Conservation (phyloP, 2,888 invertebrate species). For the Molanna angustata region DNA sequence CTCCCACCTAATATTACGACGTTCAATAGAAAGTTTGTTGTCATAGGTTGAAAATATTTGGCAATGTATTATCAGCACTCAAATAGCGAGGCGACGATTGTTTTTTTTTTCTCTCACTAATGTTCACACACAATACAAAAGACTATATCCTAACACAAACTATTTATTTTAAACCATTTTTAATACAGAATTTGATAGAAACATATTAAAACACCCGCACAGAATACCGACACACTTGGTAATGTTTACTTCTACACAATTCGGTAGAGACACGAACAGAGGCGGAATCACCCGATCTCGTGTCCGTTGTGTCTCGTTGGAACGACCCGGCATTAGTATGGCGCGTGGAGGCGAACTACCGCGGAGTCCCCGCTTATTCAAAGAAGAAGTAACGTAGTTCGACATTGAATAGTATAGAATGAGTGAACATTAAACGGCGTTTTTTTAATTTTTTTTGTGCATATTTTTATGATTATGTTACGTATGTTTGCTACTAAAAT, state of each 20-base stretch:
- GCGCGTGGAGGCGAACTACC: conserved; percentile 31
- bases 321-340: conserved; percentile 29
- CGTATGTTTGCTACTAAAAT: neutral
- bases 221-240: conserved; percentile 21
- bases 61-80: conserved; percentile 9
- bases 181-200: conserved; percentile 21
- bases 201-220: conserved; percentile 24
- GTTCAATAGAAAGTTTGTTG: conserved; percentile 26
- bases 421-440: neutral
- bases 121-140: neutral
- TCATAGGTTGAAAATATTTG: conserved; percentile 28
- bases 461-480: neutral
- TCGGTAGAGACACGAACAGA: conserved; percentile 34
- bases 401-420: neutral
- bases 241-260: conserved; percentile 36
- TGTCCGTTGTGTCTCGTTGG: conserved; percentile 35
- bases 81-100: neutral
- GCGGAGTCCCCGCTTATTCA: neutral
- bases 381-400: no score
- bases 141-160: neutral
- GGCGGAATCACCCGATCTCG: conserved; percentile 36
- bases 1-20: conserved; percentile 12
- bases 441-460: neutral
- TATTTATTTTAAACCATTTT: conserved; percentile 13
- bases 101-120: no score